A percentile compares a stretch with the other conserved stretches of the same genome.
These are phyloP conservation scores for Castor canadensis DNA, from an alignment of 2,113 vertebrate species.

Conservation along the genomic window DNA sequence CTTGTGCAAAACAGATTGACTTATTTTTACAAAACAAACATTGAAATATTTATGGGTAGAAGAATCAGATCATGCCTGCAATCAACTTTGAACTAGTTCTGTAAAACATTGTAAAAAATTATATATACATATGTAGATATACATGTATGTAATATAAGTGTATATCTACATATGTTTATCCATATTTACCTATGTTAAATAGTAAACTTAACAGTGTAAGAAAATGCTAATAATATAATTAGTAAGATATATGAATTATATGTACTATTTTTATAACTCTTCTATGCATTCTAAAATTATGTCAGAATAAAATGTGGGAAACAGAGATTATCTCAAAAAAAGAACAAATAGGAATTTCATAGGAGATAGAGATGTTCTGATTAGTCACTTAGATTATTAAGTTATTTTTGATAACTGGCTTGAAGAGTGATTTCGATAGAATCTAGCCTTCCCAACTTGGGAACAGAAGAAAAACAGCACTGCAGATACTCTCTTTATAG, in stretches of 20 bases:
- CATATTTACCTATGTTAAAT: not conserved
- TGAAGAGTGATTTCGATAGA: not conserved
- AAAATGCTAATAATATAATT: no score
- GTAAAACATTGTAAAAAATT: not conserved
- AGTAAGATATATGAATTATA: no score
- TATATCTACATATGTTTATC: not conserved
- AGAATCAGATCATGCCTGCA: not conserved
- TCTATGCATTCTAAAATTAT: not conserved
- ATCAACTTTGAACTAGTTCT: not conserved
- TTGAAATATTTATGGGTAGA: not conserved
- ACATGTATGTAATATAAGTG: not conserved
- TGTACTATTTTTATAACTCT: not conserved
- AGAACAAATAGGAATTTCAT: not conserved
- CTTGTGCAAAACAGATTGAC: not conserved
- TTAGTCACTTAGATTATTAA: conserved; percentile 30
- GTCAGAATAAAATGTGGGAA: not conserved
- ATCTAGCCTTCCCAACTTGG: not conserved
- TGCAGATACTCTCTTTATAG: not conserved
- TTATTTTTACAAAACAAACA: not conserved
- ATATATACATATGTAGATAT: not conserved
- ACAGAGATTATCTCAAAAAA: not conserved
- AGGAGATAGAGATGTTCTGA: conserved; percentile 14
- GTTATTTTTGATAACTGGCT: conserved; percentile 31
- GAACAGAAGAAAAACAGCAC: not conserved
- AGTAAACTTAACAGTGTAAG: not conserved